A percentile compares a stretch with the other conserved stretches of the same genome.
Evolutionary conservation across 1,140 invertebrate genomes (phyloP).

Genomic region (Lineus longissimus): DNA sequence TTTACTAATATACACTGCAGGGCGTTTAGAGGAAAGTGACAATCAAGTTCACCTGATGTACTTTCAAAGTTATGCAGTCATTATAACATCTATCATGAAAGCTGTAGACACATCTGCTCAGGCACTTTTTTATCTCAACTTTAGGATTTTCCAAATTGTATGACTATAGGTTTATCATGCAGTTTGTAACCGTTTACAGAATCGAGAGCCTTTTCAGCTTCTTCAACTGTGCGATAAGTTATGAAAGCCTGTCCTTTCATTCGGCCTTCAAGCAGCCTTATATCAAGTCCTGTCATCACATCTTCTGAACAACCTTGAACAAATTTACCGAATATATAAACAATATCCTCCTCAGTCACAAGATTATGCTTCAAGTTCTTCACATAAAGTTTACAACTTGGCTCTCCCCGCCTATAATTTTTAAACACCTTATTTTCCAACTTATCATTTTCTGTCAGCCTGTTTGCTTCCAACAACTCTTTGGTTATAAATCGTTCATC

Average conservation of each 20-base stretch:
- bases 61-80: too few relatives aligned
- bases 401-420: conserved; percentile 77
- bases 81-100: too few relatives aligned
- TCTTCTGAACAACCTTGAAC: conserved; percentile 27
- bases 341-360: conserved; percentile 63
- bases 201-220: conserved; percentile 70
- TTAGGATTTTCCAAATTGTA: conserved; percentile 56
- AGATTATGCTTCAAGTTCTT: conserved; percentile 69
- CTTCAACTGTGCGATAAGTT: conserved; percentile 67
- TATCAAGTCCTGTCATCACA: conserved; percentile 63
- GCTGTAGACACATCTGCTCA: too few relatives aligned
- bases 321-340: conserved; percentile 72
- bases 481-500: too few relatives aligned
- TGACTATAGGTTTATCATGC: conserved; percentile 84
- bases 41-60: too few relatives aligned
- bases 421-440: conserved; percentile 73
- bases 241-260: conserved; percentile 97
- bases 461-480: too few relatives aligned
- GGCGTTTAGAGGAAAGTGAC: too few relatives aligned
- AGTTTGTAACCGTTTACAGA: conserved; percentile 85
- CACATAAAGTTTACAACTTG: conserved; percentile 77
- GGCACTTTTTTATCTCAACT: too few relatives aligned
- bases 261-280: conserved; percentile 87
- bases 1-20: too few relatives aligned
- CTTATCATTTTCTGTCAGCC: too few relatives aligned